phyloP scores from a whole-genome alignment of 92 coral and sea anemone genomes.

The Palythoa grandis region DNA sequence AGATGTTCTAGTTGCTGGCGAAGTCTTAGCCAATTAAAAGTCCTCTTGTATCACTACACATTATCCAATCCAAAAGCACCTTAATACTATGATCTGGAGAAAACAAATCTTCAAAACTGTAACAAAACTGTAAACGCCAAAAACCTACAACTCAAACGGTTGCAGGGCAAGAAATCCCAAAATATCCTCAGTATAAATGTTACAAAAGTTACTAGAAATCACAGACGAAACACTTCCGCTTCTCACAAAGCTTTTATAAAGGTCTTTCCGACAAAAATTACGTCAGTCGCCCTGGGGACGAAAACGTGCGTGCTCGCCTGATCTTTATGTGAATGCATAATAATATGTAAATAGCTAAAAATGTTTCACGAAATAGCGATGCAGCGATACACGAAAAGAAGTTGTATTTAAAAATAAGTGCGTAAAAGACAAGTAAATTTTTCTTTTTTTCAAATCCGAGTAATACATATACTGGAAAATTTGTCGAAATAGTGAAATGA shows the following conservation, averaged over 20 bases:
- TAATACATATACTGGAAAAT: too few relatives aligned
- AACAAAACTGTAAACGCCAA: not conserved
- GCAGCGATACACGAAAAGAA: not conserved
- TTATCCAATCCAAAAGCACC: not conserved
- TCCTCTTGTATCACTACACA: not conserved
- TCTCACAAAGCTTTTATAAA: not conserved
- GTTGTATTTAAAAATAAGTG: too few relatives aligned
- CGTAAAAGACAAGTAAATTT: too few relatives aligned
- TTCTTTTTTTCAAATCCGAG: too few relatives aligned
- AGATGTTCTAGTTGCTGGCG: slow-evolving; percentile 23
- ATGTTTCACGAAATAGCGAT: not conserved
- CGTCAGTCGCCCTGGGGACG: not conserved
- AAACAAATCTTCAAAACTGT: not conserved
- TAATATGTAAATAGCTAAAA: not conserved
- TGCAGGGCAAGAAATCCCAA: not conserved
- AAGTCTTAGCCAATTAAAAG: slow-evolving; percentile 21
- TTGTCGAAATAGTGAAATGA: too few relatives aligned
- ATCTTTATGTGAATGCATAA: not conserved
- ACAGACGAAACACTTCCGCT: not conserved
- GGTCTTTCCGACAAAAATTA: not conserved
- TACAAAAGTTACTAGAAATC: not conserved
- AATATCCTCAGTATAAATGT: not conserved
- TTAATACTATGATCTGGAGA: not conserved
- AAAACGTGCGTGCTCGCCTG: slow-evolving; percentile 18
- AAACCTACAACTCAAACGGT: not conserved